Evolutionary conservation across 1,140 invertebrate species (phyloP).

Genomic region (Asbolus verrucosus): DNA sequence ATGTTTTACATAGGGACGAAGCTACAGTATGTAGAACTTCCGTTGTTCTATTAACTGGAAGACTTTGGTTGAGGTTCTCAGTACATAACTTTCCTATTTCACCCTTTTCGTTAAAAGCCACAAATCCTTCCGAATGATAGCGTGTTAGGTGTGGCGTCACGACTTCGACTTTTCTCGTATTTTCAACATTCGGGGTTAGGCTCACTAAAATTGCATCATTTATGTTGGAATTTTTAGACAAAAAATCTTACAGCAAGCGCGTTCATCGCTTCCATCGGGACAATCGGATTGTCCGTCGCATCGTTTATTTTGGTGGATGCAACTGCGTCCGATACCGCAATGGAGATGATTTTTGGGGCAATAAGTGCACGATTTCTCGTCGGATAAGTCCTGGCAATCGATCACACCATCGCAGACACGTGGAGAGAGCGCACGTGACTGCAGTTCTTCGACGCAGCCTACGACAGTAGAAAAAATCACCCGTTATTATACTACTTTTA

Average conservation of each 20-base stretch:
- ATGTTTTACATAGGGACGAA: constrained; percentile 78
- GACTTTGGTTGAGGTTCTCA: constrained; percentile 74
- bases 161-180: constrained; percentile 68
- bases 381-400: constrained; percentile 86
- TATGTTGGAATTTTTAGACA: too few species aligned
- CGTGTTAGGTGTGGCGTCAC: constrained; percentile 74
- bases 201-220: constrained; percentile 71
- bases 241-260: constrained; percentile 80
- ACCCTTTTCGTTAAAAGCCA: constrained; percentile 86
- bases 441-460: constrained; percentile 79
- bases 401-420: constrained; percentile 87
- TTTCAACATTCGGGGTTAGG: constrained; percentile 75
- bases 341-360: constrained; percentile 78
- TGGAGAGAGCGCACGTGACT: constrained; percentile 77
- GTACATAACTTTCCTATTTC: constrained; percentile 84
- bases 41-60: constrained; percentile 68
- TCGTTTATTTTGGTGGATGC: constrained; percentile 76
- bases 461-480: background rate
- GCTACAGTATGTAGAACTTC: constrained; percentile 76
- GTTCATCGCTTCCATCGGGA: constrained; percentile 87
- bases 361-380: constrained; percentile 83
- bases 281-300: constrained; percentile 88
- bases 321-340: constrained; percentile 81
- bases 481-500: constrained; percentile 23
- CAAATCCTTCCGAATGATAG: constrained; percentile 80